Evolutionary conservation across 2,113 vertebrate genomes (phyloP).

Genomic region (Leptocoma aspasia): DNA sequence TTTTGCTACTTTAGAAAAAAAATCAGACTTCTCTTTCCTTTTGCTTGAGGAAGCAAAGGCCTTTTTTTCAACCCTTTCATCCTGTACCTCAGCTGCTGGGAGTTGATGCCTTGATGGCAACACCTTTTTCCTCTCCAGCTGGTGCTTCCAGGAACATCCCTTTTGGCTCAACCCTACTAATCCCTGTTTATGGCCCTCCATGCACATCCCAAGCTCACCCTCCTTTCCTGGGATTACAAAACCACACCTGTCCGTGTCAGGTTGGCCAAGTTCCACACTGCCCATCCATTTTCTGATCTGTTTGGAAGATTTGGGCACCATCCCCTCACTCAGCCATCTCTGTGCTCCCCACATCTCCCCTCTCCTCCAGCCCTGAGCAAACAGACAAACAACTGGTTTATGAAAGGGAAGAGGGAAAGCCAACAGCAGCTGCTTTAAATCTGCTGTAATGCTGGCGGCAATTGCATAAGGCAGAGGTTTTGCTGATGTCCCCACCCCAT

Average conservation of each 20-base stretch:
- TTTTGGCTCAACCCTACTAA: neutral
- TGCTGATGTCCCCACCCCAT: constrained; percentile 53
- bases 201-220: neutral
- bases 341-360: neutral
- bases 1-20: neutral
- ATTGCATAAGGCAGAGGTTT: constrained; percentile 56
- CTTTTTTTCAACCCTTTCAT: neutral
- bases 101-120: neutral
- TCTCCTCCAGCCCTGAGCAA: neutral
- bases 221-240: neutral
- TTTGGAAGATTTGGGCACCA: neutral
- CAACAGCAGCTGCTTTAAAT: constrained; percentile 64
- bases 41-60: neutral
- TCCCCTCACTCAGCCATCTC: neutral
- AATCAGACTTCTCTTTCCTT: neutral
- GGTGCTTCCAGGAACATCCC: neutral
- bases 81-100: neutral
- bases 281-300: neutral
- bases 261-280: neutral
- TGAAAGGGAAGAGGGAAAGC: constrained; percentile 49
- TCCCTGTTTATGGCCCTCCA: neutral
- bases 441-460: constrained; percentile 21
- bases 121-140: neutral
- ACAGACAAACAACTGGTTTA: neutral
- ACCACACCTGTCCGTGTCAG: neutral